Conservation (phyloP, 2,888 invertebrate genomes). For the Agrilus biguttatus region DNA sequence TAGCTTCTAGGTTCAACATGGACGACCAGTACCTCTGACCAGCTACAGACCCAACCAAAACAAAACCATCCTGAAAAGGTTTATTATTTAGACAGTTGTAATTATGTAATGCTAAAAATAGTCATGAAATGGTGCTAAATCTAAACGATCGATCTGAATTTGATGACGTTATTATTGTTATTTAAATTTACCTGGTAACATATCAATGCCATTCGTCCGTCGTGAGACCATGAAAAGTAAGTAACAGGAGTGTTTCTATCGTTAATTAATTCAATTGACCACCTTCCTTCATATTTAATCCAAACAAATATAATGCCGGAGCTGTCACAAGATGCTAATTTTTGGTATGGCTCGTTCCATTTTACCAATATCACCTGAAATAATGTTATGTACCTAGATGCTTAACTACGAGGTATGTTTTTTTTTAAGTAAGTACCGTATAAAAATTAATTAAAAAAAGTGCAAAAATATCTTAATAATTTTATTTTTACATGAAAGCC, state of each 20-base stretch:
- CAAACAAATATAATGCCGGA: constrained; percentile 98
- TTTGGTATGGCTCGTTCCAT: constrained; percentile 98
- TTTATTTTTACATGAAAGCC: too few species aligned
- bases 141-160: too few species aligned
- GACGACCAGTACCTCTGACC: constrained; percentile 98
- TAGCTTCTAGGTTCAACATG: constrained; percentile 85
- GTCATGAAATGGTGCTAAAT: too few species aligned
- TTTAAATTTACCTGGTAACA: constrained; percentile 67
- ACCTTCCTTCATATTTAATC: constrained; percentile 97
- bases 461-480: too few species aligned
- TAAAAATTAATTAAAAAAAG: too few species aligned
- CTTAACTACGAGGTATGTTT: too few species aligned
- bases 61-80: constrained; percentile 79
- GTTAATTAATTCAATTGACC: constrained; percentile 98
- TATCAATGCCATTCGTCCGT: constrained; percentile 95
- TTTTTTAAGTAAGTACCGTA: too few species aligned
- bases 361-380: constrained; percentile 80
- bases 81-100: background rate
- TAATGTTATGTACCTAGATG: background rate
- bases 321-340: constrained; percentile 93
- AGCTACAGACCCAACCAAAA: constrained; percentile 91
- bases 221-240: constrained; percentile 98
- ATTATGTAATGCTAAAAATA: too few species aligned
- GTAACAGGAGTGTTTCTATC: constrained; percentile 94
- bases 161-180: too few species aligned